phyloP scores from a whole-genome alignment of 2,113 vertebrate genomes.

The Propithecus coquereli region DNA sequence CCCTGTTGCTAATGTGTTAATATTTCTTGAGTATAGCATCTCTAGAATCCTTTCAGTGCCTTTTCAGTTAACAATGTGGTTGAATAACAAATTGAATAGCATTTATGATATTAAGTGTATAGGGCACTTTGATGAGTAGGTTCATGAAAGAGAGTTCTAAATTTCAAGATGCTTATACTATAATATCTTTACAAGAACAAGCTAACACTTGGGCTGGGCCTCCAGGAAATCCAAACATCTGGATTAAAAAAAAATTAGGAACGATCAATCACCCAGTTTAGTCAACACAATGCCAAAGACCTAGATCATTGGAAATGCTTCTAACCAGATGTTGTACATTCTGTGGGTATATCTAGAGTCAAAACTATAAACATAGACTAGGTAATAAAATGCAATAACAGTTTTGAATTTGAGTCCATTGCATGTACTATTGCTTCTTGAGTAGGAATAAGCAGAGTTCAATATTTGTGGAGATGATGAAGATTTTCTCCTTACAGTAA shows the following conservation, averaged over 20 bases:
- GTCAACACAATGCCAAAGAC: neutral
- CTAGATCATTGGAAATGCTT: constrained; percentile 10
- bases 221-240: constrained; percentile 49
- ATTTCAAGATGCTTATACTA: neutral
- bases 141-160: neutral
- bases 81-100: constrained; percentile 22
- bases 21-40: neutral
- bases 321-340: neutral
- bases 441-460: neutral
- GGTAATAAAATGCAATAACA: neutral
- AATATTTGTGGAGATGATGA: neutral
- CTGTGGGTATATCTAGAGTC: neutral
- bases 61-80: neutral
- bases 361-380: neutral
- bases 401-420: neutral
- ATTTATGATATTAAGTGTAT: constrained; percentile 6
- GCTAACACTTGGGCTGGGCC: neutral
- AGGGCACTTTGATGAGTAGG: neutral
- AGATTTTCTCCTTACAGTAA: neutral
- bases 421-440: neutral
- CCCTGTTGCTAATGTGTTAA: neutral
- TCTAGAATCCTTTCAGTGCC: neutral
- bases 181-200: constrained; percentile 29
- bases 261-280: constrained; percentile 41
- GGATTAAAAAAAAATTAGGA: neutral